phyloP scores from a whole-genome alignment of 2,113 vertebrate species.

The Sminthopsis crassicaudata region DNA sequence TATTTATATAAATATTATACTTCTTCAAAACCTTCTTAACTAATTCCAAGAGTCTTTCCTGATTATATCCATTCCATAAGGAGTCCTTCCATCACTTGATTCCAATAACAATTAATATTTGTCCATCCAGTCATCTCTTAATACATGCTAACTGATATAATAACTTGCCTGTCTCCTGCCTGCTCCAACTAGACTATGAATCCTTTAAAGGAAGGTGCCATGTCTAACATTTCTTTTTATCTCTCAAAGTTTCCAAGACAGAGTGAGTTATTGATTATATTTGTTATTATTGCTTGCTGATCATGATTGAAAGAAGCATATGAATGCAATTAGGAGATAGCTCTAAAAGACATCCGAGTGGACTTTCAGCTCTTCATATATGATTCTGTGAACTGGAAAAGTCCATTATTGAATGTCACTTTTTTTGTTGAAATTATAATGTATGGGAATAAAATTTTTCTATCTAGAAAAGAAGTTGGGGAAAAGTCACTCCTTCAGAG shows the following conservation, averaged over 20 bases:
- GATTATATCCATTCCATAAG: background rate
- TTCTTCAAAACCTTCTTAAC: conserved; percentile 1
- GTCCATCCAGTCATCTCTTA: background rate
- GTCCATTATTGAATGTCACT: background rate
- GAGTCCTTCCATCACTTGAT: background rate
- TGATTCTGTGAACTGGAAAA: background rate
- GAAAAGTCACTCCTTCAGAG: background rate
- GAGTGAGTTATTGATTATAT: background rate
- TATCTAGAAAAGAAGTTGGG: background rate
- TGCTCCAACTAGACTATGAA: background rate
- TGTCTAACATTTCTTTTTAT: background rate
- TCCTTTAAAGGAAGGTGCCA: background rate
- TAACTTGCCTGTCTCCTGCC: background rate
- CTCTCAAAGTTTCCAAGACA: background rate
- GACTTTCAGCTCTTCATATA: background rate
- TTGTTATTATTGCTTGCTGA: background rate
- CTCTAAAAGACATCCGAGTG: background rate
- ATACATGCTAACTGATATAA: background rate
- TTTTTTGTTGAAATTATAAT: background rate
- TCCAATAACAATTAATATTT: background rate
- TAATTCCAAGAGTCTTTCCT: background rate
- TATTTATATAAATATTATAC: conserved; percentile 11
- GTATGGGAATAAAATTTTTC: background rate
- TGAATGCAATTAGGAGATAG: background rate
- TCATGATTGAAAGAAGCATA: background rate